Base-by-base conservation (phyloP, 1,140 invertebrate species). In the Kradibia gibbosae region DNA sequence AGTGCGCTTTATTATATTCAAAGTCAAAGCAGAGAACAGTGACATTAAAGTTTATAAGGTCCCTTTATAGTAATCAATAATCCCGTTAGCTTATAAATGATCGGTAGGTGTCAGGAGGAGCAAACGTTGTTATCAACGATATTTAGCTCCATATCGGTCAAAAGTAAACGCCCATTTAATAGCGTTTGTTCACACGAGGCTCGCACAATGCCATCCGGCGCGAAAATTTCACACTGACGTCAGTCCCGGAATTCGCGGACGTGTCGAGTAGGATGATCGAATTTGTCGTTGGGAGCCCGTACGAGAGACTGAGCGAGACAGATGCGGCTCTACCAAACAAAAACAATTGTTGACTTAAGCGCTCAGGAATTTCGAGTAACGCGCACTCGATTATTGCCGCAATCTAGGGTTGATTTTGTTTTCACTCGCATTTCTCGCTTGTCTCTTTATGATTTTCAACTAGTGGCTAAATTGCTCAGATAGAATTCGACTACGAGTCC, bases 211-310 rank as follows among this genome's bases (percentile, higher is more conserved):
- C 8, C 42, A 36, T 48, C n/a, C 11, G 20, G 15, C n/a, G 17
- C 25, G 25, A 11, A 72, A 72, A 71, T 71, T 71, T 57, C n/a
- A 31, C 48, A 53, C 42, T 55, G 34, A 81, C 73, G 34, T 76
- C 55, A 74, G 22, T 39, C n/a, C 39, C 39, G 70, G 20, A 50
- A 65, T 71, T 72, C 22, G 39, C 31, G 70, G 4, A 65, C 42
- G 71, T 62, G 72, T 50, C 2, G 3, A n/a, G 17, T 62, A 36
- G 60, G 45, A 72, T 72, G 39, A 79, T 80, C 42, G 60, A 75
- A 75, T 74, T 73, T 80, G 8, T 71, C 60, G 57, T 72, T 25
- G 53, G 1, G 0, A 70, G 25, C 13, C 7, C 17, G 8, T 70
- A 42, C 1, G 11, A 42, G n/a, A 42, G 22, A 45, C 25, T 45